Evolutionary conservation across 2,797 vertebrate species (phyloP).

Genomic region (Falco rusticolus): DNA sequence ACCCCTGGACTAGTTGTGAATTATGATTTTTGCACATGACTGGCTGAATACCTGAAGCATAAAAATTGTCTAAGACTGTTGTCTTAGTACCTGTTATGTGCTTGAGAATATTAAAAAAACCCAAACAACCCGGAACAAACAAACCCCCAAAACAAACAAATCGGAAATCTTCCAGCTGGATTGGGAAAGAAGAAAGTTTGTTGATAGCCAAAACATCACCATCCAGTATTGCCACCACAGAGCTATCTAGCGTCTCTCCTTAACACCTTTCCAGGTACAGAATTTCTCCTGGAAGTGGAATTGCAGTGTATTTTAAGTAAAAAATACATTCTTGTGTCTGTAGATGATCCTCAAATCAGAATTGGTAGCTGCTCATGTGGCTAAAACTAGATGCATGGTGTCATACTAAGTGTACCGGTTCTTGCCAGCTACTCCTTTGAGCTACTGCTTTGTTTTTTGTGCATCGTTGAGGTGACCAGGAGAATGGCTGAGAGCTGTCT

Average conservation of each 20-base stretch:
- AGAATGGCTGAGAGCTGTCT: not conserved
- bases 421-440: not conserved
- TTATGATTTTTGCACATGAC: not conserved
- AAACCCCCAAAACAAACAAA: too few relatives aligned
- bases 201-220: not conserved
- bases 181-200: not conserved
- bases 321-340: not conserved
- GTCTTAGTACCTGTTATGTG: not conserved
- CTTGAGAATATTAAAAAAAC: not conserved
- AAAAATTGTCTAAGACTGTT: not conserved
- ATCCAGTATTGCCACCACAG: not conserved
- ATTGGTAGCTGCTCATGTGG: not conserved
- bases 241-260: not conserved
- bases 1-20: not conserved
- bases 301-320: not conserved
- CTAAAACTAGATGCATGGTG: not conserved
- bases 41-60: not conserved
- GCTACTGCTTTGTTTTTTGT: not conserved
- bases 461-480: not conserved
- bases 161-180: not conserved
- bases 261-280: not conserved
- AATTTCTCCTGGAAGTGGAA: not conserved
- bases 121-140: too few relatives aligned
- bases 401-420: not conserved
- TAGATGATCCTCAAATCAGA: not conserved